Percentiles rank a stretch among this genome's conserved stretches.
Evolutionary conservation across 1,140 invertebrate genomes (phyloP).

Genomic region (Phocides pigmalion): DNA sequence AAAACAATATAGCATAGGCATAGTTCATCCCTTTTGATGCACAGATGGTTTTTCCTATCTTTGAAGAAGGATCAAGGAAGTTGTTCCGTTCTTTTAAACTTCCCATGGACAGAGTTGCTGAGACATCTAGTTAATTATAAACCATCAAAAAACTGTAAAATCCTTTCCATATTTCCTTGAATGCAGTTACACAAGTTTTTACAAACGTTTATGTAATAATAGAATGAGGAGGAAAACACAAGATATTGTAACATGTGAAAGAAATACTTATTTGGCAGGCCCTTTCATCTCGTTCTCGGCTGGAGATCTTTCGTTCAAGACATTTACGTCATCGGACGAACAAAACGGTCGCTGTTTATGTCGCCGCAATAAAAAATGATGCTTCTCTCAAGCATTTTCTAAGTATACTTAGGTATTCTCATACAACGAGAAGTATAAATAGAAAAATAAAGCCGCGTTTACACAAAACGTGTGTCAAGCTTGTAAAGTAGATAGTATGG

Average conservation of each 20-base stretch:
- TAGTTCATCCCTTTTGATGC: too few relatives aligned
- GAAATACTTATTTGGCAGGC: slow-evolving; percentile 15
- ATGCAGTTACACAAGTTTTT: too few relatives aligned
- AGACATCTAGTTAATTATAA: too few relatives aligned
- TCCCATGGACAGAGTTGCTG: too few relatives aligned
- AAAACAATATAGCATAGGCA: too few relatives aligned
- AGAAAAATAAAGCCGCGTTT: neutral
- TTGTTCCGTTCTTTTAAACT: too few relatives aligned
- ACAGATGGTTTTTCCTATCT: too few relatives aligned
- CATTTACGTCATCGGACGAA: slow-evolving; percentile 20
- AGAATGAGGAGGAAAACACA: too few relatives aligned
- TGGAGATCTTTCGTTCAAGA: slow-evolving; percentile 17
- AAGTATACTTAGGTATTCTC: slow-evolving; percentile 17
- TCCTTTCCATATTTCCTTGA: too few relatives aligned
- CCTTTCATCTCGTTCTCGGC: slow-evolving; percentile 10
- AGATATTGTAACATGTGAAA: slow-evolving; percentile 5
- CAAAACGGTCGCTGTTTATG: slow-evolving; percentile 25
- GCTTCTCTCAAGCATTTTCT: slow-evolving; percentile 10
- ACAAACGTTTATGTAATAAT: too few relatives aligned
- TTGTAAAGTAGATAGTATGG: neutral
- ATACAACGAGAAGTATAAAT: neutral
- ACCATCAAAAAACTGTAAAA: too few relatives aligned
- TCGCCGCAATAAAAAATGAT: slow-evolving; percentile 26
- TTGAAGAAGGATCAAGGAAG: too few relatives aligned
- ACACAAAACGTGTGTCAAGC: neutral